Base-by-base conservation (phyloP, 2,797 vertebrate genomes). In the Falco novaeseelandiae region DNA sequence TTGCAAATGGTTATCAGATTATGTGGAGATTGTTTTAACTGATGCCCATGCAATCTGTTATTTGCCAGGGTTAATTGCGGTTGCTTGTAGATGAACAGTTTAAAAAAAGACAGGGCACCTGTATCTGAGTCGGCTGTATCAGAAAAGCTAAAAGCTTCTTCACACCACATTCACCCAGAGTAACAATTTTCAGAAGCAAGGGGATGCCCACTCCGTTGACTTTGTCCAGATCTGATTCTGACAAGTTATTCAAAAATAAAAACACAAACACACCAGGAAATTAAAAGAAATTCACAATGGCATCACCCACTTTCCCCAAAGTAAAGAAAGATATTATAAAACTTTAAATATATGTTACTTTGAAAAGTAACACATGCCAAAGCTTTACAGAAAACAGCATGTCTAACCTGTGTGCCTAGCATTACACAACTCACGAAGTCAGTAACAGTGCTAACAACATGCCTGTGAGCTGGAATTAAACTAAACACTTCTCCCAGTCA, bases 131-230 rank as follows among this genome's bases (percentile, higher is more conserved):
- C n/a, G 70, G 65, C 26, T 57, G 44, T 21, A 86, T 25, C 57
- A 82, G 58, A 83, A 93, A 93, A 89, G 34, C 73, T 62, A 62
- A 90, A 81, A 90, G 58, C 73, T 69, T 61, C 30, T 32, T 78
- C 54, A 23, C 10, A 49, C 42, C 26, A 51, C 32, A 18, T 27
- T 40, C 62, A 79, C 9, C 17, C 27, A 69, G 34, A 83, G 32
- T 44, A 91, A 80, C 59, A 54, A 59, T 23, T 44, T 67, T 83
- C 72, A 87, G 62, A 82, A 82, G 69, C 8, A 58, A 38, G 26
- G 86, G 61, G 20, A 67, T 32, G 42, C 34, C 34, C 54, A 21
- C 30, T 51, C 48, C 52, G 30, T 32, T 87, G 62, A 29, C 42
- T 84, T 49, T 62, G 48, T 12, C 10, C 9, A 88, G 34, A 83